phyloP scores from a whole-genome alignment of 2,888 invertebrate genomes.

The Cheilosia vernalis region DNA sequence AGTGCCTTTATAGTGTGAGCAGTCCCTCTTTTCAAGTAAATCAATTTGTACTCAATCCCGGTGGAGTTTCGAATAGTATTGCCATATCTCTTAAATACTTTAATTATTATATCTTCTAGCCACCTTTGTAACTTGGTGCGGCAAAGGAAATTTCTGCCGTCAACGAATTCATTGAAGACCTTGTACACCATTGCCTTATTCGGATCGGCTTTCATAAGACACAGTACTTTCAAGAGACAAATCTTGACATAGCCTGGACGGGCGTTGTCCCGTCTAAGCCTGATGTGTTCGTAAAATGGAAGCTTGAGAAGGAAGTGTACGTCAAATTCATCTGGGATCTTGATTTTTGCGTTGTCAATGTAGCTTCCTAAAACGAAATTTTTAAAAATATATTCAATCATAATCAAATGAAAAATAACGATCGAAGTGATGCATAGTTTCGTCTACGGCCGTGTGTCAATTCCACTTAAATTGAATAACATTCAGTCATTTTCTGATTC shows the following conservation, averaged over 20 bases:
- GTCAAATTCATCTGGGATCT: conserved; percentile 78
- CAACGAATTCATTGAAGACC: conserved; percentile 22
- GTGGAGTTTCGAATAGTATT: background rate
- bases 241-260: conserved; percentile 76
- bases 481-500: no score
- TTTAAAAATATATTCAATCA: background rate
- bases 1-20: conserved; percentile 76
- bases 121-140: conserved; percentile 77
- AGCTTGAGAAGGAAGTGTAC: conserved; percentile 76
- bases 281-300: conserved; percentile 51
- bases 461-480: no score
- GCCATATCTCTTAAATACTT: conserved; percentile 13
- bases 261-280: conserved; percentile 14
- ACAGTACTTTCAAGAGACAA: conserved; percentile 62
- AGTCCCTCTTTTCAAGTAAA: conserved; percentile 66
- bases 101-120: conserved; percentile 69
- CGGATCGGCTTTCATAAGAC: conserved; percentile 14
- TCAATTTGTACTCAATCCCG: conserved; percentile 53
- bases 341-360: conserved; percentile 73
- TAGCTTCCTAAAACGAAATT: conserved; percentile 75
- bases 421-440: no score
- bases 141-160: conserved; percentile 56
- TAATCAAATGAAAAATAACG: background rate
- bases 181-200: conserved; percentile 24
- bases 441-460: no score